Percentiles rank a stretch among this genome's conserved stretches.
Conservation (phyloP, 2,797 vertebrate genomes). For the Philypnodon macrostomus region DNA sequence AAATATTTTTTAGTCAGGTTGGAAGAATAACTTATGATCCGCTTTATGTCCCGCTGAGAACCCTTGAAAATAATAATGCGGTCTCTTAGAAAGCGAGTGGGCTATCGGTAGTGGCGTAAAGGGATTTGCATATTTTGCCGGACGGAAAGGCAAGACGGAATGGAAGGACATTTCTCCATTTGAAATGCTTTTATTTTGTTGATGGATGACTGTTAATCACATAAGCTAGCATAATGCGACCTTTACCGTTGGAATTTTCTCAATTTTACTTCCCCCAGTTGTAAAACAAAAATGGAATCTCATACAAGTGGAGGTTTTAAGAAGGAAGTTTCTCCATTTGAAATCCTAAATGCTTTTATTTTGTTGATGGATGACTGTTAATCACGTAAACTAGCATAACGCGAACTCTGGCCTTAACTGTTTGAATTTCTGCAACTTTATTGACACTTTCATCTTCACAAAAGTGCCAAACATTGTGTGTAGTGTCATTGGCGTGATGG, state of each 20-base stretch:
- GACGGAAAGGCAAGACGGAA: conserved; percentile 32
- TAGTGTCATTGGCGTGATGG: conserved; percentile 3
- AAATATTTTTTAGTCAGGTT: conserved; percentile 69
- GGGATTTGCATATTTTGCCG: conserved; percentile 71
- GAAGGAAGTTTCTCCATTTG: conserved; percentile 46
- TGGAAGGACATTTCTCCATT: conserved; percentile 46
- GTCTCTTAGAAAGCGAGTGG: conserved; percentile 58
- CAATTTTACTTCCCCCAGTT: no score
- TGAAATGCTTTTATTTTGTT: conserved; percentile 34
- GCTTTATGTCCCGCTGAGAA: conserved; percentile 73
- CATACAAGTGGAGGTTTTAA: no score
- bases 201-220: conserved; percentile 43
- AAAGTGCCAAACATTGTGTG: no score
- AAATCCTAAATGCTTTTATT: conserved; percentile 33
- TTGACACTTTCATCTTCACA: conserved; percentile 30
- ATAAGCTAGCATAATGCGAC: conserved; percentile 40
- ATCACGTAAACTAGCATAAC: conserved; percentile 44
- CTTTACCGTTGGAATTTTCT: conserved; percentile 14
- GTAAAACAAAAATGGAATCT: no score
- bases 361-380: conserved; percentile 37
- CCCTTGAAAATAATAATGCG: conserved; percentile 74
- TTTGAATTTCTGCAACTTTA: conserved; percentile 11
- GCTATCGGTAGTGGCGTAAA: conserved; percentile 62
- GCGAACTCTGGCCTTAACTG: conserved; percentile 19
- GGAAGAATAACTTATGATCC: conserved; percentile 72